Evolutionary conservation across 2,888 invertebrate species (phyloP).

Genomic region (Habrosyne pyritoides): DNA sequence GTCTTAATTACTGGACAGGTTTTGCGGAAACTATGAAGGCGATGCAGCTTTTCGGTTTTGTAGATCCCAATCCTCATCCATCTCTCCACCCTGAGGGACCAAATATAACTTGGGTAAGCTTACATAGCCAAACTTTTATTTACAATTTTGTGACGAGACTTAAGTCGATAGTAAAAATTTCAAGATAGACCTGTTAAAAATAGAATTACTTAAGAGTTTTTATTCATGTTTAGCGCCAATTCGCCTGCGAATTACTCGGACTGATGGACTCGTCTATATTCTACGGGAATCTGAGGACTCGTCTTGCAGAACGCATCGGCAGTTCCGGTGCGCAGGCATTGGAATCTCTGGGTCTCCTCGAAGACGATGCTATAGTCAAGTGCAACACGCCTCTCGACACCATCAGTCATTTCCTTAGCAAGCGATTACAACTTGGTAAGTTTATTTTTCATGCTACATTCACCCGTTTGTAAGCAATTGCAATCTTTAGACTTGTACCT

Average conservation of each 20-base stretch:
- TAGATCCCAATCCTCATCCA: slow-evolving; percentile 93
- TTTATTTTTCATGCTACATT: slow-evolving; percentile 8
- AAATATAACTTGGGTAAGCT: slow-evolving; percentile 96
- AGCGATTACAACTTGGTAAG: slow-evolving; percentile 90
- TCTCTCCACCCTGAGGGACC: slow-evolving; percentile 97
- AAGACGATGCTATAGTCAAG: slow-evolving; percentile 92
- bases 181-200: too few species aligned
- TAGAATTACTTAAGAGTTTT: slow-evolving; percentile 11
- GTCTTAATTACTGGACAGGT: slow-evolving; percentile 73
- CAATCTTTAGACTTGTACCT: neutral
- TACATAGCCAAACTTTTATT: too few species aligned
- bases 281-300: slow-evolving; percentile 94
- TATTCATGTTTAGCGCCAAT: slow-evolving; percentile 85
- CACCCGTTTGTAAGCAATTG: neutral
- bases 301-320: slow-evolving; percentile 92
- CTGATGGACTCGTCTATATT: slow-evolving; percentile 93
- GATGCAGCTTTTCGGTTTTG: slow-evolving; percentile 93
- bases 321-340: slow-evolving; percentile 88
- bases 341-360: slow-evolving; percentile 94
- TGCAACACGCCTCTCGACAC: slow-evolving; percentile 95
- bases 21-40: slow-evolving; percentile 95
- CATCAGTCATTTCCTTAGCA: slow-evolving; percentile 93
- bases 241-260: slow-evolving; percentile 93
- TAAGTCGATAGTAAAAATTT: too few species aligned
- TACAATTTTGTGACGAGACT: too few species aligned